These are phyloP conservation scores for Hyperoplus lanceolatus DNA, from an alignment of 2,797 vertebrate genomes.

Conservation along the genomic window DNA sequence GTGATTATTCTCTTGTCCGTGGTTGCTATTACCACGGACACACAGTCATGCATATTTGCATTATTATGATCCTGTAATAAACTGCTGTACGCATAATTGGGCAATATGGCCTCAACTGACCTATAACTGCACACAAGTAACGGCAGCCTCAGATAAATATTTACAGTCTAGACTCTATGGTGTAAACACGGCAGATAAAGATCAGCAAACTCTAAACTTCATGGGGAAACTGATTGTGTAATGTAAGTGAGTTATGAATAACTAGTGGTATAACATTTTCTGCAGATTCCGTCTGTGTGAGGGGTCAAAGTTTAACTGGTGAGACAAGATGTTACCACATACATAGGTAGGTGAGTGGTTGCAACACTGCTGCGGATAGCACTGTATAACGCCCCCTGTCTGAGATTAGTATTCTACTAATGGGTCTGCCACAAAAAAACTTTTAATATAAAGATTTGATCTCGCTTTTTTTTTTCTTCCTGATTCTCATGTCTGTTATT, in stretches of 20 bases:
- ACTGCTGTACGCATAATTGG: too few species aligned
- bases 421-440: not conserved
- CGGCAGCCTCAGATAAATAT: not conserved
- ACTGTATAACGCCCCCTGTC: not conserved
- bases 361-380: not conserved
- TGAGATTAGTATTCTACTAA: conserved; percentile 5
- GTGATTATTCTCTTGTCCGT: too few species aligned
- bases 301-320: conserved; percentile 45
- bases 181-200: not conserved
- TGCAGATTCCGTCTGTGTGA: not conserved
- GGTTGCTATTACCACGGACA: too few species aligned
- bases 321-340: not conserved
- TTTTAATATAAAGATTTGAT: not conserved
- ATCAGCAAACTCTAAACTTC: not conserved
- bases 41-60: not conserved
- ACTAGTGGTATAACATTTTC: not conserved
- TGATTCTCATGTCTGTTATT: not conserved
- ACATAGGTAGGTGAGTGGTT: not conserved
- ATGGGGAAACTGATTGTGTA: not conserved
- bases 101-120: not conserved
- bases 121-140: too few species aligned
- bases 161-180: not conserved
- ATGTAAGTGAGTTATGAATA: conserved; percentile 8
- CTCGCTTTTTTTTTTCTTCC: not conserved
- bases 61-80: too few species aligned